Evolutionary conservation across 2,797 vertebrate species (phyloP), one percentile per base, ranked within the genome.

Genomic region (Cryptoprocta ferox): DNA sequence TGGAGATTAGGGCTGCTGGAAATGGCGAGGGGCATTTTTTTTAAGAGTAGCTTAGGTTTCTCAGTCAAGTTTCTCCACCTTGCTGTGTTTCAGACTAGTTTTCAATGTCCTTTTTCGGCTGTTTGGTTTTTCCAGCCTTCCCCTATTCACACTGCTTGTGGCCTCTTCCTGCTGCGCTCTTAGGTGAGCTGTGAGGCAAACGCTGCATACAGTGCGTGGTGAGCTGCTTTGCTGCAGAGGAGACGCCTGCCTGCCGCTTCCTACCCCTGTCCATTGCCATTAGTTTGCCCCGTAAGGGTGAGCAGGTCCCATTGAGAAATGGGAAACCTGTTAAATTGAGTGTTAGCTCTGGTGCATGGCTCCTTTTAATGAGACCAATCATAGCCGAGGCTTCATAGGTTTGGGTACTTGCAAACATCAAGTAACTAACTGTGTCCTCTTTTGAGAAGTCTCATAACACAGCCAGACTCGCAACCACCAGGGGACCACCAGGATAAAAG

Each of bases 41-140:
- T 53, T 7, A 76, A 73, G 61, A 63, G n/a, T 45, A 42, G 63
- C 92, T 94, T 66, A 15, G 37, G 9, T 65, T 61, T 96, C 75
- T 82, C 42, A 45, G 45, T 37, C 68, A 13, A 1, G 26, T 65
- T 35, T 70, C 35, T 79, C 39, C 39, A 59, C 66, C 75, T 94
- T 63, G 56, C 65, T 94, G 11, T 35, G 6, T 92, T 81, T 86
- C 68, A 26, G 15, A 68, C 59, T 50, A 18, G 0, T 92, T 81
- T 75, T 63, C 65, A 63, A 0, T 12, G 76, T 87, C 85, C n/a
- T 28, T 73, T 19, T 53, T n/a, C 42, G 80, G 0, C 53, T 26
- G 13, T 93, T 78, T 24, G 14, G 28, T 59, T 71, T 92, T 59
- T 76, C 65, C 21, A 68, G 42, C 68, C 75, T 81, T 18, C 59